Evolutionary conservation across 2,113 vertebrate genomes (phyloP).

Genomic region (Sprattus sprattus): DNA sequence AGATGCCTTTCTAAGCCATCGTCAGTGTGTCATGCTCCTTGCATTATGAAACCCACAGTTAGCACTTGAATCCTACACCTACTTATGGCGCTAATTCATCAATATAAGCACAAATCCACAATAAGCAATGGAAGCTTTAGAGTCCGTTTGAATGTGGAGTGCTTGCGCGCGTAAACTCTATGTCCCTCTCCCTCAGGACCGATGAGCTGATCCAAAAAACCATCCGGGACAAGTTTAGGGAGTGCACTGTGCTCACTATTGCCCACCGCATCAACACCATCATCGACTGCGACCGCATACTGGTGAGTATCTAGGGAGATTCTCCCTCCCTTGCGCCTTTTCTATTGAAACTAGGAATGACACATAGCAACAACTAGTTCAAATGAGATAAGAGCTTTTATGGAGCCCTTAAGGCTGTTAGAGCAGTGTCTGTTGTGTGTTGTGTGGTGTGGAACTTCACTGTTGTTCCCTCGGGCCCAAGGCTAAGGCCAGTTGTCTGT

Average conservation of each 20-base stretch:
- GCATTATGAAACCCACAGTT: not conserved
- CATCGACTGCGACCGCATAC: slow-evolving; percentile 90
- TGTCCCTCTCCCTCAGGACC: slow-evolving; percentile 79
- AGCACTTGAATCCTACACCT: too few species aligned
- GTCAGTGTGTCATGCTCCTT: too few species aligned
- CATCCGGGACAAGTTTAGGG: slow-evolving; percentile 88
- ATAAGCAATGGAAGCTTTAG: not conserved
- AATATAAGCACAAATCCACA: too few species aligned
- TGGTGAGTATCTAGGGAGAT: slow-evolving; percentile 72
- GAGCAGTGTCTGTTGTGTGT: not conserved
- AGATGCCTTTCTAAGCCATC: too few species aligned
- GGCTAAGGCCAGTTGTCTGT: slow-evolving; percentile 1
- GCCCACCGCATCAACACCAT: slow-evolving; percentile 91
- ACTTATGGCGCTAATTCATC: too few species aligned
- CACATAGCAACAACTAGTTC: slow-evolving; percentile 1
- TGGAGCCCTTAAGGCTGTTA: not conserved
- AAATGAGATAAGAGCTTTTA: not conserved
- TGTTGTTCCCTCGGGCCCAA: not conserved
- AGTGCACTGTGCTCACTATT: slow-evolving; percentile 89
- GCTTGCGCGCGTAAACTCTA: slow-evolving; percentile 5
- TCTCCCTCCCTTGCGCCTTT: not conserved
- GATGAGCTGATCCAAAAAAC: slow-evolving; percentile 91
- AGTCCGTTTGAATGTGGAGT: not conserved
- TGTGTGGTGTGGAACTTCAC: not conserved
- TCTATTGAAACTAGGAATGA: not conserved